Base-by-base conservation (phyloP, 1,140 invertebrate genomes). In the Pomacea maculata region DNA sequence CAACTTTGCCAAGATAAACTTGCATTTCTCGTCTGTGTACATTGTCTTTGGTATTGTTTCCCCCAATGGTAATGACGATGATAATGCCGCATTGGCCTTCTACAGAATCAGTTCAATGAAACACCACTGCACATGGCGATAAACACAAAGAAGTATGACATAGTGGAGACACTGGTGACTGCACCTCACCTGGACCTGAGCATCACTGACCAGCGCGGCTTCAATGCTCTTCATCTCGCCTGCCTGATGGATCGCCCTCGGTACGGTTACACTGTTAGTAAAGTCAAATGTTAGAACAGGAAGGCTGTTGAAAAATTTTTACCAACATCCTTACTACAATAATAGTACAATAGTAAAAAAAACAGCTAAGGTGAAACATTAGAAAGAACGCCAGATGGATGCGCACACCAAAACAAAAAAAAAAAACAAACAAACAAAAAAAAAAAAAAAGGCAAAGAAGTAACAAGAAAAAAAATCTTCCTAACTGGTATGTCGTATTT, bases 101-200 rank as follows among this genome's bases (percentile, higher is more conserved):
- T 70, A 4, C 29, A 70, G 67, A 12, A 17, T 70, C 67, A 70
- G 3, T 14, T 3, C 11, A 1, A 45, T 15, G 19, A 70, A 52
- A 78, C 77, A 12, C 65, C 77, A 10, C 77, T 78, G 1, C 67
- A 78, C 67, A 29, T 78, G 65, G 77, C 77, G n/a, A 78, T 78
- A 11, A 5, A n/a, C 3, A 14, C n/a, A 45, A 76, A 76, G 75
- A 14, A 21, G 29, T 70, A 52, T 65, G 52, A 29, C n/a, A 29
- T 14, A 11, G 67, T 70, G 65, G 77, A 78, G 14, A 54, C 54
- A n/a, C 67, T 78, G 19, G 52, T 71, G 21, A 7, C 65, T 12
- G n/a, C 45, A 8, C 77, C 77, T 4, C 19, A 55, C 6, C 65
- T 78, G 34, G 54, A 78, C 64, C 8, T 78, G 11, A n/a, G 68